A percentile compares a stretch with the other conserved stretches of the same genome.
phyloP scores from a whole-genome alignment of 1,140 invertebrate species.

The Diorhabda carinulata region DNA sequence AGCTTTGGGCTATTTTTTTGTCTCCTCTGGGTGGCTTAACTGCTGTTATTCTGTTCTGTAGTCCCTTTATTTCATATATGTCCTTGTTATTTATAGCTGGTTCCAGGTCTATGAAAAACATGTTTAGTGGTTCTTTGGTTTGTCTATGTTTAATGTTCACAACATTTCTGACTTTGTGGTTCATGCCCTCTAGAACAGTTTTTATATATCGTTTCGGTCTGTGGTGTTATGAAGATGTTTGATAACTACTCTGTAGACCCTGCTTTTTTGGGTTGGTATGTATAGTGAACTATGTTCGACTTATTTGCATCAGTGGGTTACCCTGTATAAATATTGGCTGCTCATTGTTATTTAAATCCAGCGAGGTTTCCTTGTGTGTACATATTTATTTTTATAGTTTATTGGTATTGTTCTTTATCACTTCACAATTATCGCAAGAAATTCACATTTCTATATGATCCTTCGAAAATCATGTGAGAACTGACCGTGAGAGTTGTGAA shows the following conservation, averaged over 20 bases:
- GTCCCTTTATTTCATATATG: conserved; percentile 41
- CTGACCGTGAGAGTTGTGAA: too few species aligned
- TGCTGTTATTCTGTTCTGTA: conserved; percentile 37
- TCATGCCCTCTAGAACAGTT: not conserved
- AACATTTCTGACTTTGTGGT: conserved; percentile 30
- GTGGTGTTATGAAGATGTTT: conserved; percentile 9
- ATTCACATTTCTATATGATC: too few species aligned
- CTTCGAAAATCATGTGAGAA: too few species aligned
- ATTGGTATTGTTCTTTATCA: too few species aligned
- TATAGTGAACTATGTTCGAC: conserved; percentile 12
- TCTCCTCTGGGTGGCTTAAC: conserved; percentile 33
- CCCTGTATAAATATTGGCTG: not conserved
- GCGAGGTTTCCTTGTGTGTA: too few species aligned
- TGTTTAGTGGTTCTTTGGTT: conserved; percentile 38
- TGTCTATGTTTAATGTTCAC: conserved; percentile 30
- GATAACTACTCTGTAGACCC: conserved; percentile 21
- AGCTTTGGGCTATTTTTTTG: too few species aligned
- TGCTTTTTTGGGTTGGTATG: conserved; percentile 20
- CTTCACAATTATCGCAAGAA: too few species aligned
- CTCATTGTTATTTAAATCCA: too few species aligned
- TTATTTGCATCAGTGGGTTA: not conserved
- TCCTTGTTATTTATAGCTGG: conserved; percentile 42
- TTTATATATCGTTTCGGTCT: conserved; percentile 12
- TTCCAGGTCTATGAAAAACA: conserved; percentile 44
- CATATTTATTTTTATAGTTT: too few species aligned